Conservation (phyloP, 2,888 invertebrate species). For the Cosmia trapezina region DNA sequence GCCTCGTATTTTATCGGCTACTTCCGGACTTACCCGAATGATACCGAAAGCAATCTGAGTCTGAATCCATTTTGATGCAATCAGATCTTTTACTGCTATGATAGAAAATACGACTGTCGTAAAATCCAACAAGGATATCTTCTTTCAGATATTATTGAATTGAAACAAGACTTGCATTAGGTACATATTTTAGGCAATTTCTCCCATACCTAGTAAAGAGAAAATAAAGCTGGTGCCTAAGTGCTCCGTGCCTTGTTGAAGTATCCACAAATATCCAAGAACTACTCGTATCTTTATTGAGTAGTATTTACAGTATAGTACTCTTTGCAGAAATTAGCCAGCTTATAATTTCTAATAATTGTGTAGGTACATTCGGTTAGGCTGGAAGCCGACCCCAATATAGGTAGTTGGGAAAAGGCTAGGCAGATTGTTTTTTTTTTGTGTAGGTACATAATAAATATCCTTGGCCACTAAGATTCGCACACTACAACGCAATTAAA, state of each 20-base stretch:
- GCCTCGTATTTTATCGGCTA: conserved; percentile 57
- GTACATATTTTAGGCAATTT: conserved; percentile 13
- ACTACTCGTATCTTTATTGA: no score
- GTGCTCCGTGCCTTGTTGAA: background rate
- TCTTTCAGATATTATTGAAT: conserved; percentile 44
- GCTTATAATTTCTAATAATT: background rate
- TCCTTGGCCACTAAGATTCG: background rate
- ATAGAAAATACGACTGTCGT: conserved; percentile 62
- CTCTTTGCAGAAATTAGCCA: background rate
- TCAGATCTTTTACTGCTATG: conserved; percentile 57
- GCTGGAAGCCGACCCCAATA: no score
- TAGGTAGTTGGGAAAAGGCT: no score
- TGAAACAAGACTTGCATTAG: conserved; percentile 1
- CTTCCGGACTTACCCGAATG: conserved; percentile 48
- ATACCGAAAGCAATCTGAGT: conserved; percentile 29
- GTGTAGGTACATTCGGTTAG: no score
- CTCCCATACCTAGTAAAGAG: background rate
- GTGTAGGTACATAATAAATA: background rate
- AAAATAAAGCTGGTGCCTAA: background rate
- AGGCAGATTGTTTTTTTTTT: no score
- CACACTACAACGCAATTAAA: background rate
- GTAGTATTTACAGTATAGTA: background rate
- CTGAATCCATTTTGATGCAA: conserved; percentile 53
- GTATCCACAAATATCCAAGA: background rate
- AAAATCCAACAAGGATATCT: conserved; percentile 46